These are phyloP conservation scores for Callitettix versicolor DNA, from an alignment of 1,140 invertebrate species.

Conservation along the genomic window DNA sequence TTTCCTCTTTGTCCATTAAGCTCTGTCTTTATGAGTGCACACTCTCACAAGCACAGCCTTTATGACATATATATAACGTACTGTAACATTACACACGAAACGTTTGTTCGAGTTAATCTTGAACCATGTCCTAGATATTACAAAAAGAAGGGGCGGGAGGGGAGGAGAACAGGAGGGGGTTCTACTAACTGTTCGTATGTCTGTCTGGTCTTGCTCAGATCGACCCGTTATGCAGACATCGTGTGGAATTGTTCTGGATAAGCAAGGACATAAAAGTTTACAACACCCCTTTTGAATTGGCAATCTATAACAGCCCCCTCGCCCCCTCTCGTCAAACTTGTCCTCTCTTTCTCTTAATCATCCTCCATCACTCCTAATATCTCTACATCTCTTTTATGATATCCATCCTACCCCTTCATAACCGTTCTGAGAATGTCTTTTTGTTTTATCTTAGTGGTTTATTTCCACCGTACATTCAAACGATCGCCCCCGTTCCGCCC, in stretches of 20 bases:
- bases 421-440: constrained; percentile 12
- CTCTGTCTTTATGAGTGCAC: too few relatives aligned
- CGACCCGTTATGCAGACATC: constrained; percentile 11
- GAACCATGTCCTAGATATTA: too few relatives aligned
- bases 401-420: background rate
- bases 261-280: constrained; percentile 20
- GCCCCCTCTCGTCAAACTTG: background rate
- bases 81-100: too few relatives aligned
- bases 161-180: too few relatives aligned
- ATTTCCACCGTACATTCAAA: constrained; percentile 1
- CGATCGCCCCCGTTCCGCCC: background rate
- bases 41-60: too few relatives aligned
- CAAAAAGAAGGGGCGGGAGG: too few relatives aligned
- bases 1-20: too few relatives aligned
- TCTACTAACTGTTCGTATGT: too few relatives aligned
- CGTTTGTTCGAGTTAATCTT: too few relatives aligned
- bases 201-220: background rate
- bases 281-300: constrained; percentile 14
- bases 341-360: constrained; percentile 15
- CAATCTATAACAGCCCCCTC: constrained; percentile 15
- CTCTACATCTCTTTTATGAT: constrained; percentile 15
- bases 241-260: constrained; percentile 14
- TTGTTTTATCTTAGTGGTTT: constrained; percentile 7
- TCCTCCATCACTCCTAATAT: constrained; percentile 11
- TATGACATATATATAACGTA: too few relatives aligned